phyloP scores from a whole-genome alignment of 2,888 invertebrate genomes.

The Sminthurinus aureus region DNA sequence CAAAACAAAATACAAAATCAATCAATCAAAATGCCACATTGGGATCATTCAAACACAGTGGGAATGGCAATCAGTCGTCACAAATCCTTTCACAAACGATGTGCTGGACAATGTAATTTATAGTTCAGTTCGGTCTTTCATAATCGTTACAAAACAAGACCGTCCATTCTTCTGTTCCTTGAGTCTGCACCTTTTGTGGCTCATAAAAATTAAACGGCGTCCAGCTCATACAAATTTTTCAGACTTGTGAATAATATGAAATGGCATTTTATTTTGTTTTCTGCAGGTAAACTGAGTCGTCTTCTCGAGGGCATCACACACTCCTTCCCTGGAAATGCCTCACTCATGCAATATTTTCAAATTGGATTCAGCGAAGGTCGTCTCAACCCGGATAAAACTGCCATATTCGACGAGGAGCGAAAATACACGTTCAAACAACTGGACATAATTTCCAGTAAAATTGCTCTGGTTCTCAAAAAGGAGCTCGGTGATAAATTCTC shows the following conservation, averaged over 20 bases:
- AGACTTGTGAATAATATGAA: background rate
- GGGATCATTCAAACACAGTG: constrained; percentile 12
- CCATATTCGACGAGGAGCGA: constrained; percentile 25
- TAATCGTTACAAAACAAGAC: background rate
- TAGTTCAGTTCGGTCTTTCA: background rate
- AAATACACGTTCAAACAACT: constrained; percentile 37
- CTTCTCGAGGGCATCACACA: constrained; percentile 28
- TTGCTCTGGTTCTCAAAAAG: constrained; percentile 31
- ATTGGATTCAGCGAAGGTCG: constrained; percentile 10
- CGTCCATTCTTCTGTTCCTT: too few species aligned
- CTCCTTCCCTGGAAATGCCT: constrained; percentile 42
- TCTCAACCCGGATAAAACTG: constrained; percentile 11
- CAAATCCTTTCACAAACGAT: background rate
- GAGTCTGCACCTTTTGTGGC: too few species aligned
- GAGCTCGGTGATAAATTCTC: constrained; percentile 3
- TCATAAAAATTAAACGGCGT: background rate
- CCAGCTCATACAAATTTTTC: background rate
- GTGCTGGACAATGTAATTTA: constrained; percentile 4
- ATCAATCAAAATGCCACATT: constrained; percentile 50
- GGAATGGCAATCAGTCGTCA: background rate
- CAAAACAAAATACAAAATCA: too few species aligned
- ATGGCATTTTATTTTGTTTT: background rate
- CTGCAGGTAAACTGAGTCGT: constrained; percentile 21
- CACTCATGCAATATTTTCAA: constrained; percentile 40
- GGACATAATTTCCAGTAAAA: constrained; percentile 37